Evolutionary conservation across 2,797 vertebrate genomes (phyloP).

Genomic region (Mus minutoides): DNA sequence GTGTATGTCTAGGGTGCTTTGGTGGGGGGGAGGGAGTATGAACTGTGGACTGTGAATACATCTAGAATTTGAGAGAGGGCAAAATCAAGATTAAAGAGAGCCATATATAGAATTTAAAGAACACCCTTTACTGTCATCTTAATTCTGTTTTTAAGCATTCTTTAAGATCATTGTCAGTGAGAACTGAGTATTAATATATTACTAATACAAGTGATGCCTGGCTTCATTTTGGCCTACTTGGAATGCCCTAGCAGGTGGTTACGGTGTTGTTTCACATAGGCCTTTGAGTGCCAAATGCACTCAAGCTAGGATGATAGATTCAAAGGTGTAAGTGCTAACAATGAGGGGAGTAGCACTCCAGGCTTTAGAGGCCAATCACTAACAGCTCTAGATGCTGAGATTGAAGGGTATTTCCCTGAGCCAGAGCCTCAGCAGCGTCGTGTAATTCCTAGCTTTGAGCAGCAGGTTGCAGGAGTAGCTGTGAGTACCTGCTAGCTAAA

Average conservation of each 20-base stretch:
- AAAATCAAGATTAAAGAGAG: background rate
- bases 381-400: background rate
- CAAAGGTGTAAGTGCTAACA: background rate
- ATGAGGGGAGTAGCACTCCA: background rate
- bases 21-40: background rate
- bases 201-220: background rate
- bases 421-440: background rate
- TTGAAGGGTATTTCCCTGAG: background rate
- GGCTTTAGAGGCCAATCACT: background rate
- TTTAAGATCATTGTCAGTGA: background rate
- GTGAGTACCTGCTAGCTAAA: background rate
- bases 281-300: background rate
- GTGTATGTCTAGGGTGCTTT: no score
- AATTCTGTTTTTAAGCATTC: background rate
- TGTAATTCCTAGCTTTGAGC: background rate
- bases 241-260: background rate
- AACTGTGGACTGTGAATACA: background rate
- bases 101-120: background rate
- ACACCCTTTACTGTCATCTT: background rate
- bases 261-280: background rate
- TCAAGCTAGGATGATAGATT: background rate
- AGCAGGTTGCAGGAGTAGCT: background rate
- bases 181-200: background rate
- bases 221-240: background rate
- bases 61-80: background rate